Conservation (phyloP, 2,797 vertebrate genomes). For the Lycodopsis pacificus region DNA sequence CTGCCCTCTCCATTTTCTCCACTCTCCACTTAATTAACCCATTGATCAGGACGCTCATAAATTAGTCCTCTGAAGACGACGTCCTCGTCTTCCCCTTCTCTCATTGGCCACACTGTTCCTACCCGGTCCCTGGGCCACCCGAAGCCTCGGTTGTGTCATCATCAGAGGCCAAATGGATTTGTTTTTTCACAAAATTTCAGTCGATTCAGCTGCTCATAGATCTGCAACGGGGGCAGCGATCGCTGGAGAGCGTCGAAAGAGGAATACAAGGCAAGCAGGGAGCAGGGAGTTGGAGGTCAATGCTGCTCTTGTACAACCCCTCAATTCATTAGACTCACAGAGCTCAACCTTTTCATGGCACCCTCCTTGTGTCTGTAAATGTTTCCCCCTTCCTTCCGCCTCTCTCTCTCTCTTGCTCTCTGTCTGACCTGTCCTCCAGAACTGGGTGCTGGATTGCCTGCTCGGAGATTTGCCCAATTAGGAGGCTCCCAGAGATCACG, state of each 20-base stretch:
- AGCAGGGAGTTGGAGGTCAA: constrained; percentile 63
- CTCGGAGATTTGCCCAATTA: constrained; percentile 80
- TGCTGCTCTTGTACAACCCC: constrained; percentile 61
- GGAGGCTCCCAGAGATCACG: constrained; percentile 65
- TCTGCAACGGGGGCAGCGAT: neutral
- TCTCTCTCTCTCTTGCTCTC: constrained; percentile 40
- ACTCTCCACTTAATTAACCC: constrained; percentile 82
- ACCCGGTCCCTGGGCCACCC: constrained; percentile 27
- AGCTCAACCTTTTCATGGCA: constrained; percentile 72
- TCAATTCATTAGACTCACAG: constrained; percentile 75
- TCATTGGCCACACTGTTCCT: constrained; percentile 12
- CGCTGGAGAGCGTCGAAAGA: constrained; percentile 24
- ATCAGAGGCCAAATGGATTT: constrained; percentile 50
- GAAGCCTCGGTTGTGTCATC: constrained; percentile 52
- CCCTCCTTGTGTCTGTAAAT: constrained; percentile 63
- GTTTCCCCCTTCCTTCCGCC: constrained; percentile 51
- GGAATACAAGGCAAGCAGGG: constrained; percentile 47
- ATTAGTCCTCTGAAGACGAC: constrained; percentile 73
- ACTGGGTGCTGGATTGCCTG: constrained; percentile 54
- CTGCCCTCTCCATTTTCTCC: constrained; percentile 64
- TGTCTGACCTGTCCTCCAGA: constrained; percentile 63
- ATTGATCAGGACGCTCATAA: constrained; percentile 81
- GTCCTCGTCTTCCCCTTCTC: constrained; percentile 46
- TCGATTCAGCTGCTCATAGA: constrained; percentile 36
- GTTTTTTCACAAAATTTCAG: constrained; percentile 29